Conservation (phyloP, 2,113 vertebrate species). For the Megaptera novaeangliae region DNA sequence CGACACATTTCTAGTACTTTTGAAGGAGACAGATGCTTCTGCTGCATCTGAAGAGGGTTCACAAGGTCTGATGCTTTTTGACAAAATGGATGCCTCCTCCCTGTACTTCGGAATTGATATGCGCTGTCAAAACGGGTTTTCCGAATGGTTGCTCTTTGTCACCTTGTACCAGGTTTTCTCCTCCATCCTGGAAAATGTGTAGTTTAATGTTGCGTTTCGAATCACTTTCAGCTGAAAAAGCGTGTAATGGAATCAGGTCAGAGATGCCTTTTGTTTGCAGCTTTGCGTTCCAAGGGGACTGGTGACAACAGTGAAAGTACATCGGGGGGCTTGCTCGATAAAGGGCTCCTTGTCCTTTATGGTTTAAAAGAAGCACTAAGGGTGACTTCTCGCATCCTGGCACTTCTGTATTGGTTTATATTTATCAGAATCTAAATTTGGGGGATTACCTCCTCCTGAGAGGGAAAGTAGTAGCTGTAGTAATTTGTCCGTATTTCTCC, state of each 20-base stretch:
- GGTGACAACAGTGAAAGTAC: slow-evolving; percentile 66
- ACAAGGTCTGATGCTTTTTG: slow-evolving; percentile 63
- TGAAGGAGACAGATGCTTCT: slow-evolving; percentile 51
- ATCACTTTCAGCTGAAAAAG: slow-evolving; percentile 76
- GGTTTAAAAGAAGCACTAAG: slow-evolving; percentile 55
- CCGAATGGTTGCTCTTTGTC: slow-evolving; percentile 72
- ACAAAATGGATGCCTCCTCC: slow-evolving; percentile 66
- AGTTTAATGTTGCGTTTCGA: slow-evolving; percentile 78
- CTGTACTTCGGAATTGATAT: slow-evolving; percentile 72
- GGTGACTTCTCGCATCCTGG: slow-evolving; percentile 37
- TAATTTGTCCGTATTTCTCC: background rate
- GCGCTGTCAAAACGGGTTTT: slow-evolving; percentile 75
- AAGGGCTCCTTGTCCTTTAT: slow-evolving; percentile 69
- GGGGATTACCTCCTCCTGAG: background rate
- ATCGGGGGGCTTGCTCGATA: slow-evolving; percentile 63
- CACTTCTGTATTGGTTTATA: slow-evolving; percentile 14
- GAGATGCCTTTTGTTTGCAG: slow-evolving; percentile 71
- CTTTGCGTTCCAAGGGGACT: slow-evolving; percentile 45
- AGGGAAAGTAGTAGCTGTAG: background rate
- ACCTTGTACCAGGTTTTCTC: slow-evolving; percentile 75
- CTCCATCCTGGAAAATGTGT: slow-evolving; percentile 70
- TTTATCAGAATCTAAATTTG: background rate
- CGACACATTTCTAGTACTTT: slow-evolving; percentile 70
- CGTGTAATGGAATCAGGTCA: slow-evolving; percentile 77
- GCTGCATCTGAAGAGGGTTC: slow-evolving; percentile 20